Percentiles rank a stretch among this genome's conserved stretches.
Conservation (phyloP, 1,140 invertebrate genomes). For the Macrobrachium rosenbergii region DNA sequence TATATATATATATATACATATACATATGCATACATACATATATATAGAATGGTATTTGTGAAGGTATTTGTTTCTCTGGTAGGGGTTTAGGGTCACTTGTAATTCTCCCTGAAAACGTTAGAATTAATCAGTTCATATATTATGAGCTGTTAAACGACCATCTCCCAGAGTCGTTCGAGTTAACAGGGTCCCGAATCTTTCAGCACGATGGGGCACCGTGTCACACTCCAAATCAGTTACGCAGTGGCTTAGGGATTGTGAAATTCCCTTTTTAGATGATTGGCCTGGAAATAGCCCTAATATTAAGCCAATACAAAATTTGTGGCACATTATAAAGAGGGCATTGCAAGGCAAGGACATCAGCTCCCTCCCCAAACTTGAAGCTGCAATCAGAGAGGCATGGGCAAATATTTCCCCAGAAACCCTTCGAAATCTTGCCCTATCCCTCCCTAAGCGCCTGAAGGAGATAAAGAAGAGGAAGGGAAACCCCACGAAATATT, state of each 20-base stretch:
- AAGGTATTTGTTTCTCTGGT: no score
- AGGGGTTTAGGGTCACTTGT: no score
- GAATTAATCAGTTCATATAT: no score
- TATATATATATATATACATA: no score
- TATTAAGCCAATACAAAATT: slow-evolving; percentile 36
- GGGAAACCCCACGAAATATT: slow-evolving; percentile 18
- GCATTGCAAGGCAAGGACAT: slow-evolving; percentile 17
- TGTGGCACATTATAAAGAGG: slow-evolving; percentile 39
- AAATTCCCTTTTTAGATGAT: slow-evolving; percentile 1
- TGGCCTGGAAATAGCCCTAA: slow-evolving; percentile 26
- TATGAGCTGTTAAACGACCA: slow-evolving; percentile 29
- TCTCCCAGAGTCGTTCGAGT: slow-evolving; percentile 19
- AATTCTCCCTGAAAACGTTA: no score
- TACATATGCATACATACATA: no score
- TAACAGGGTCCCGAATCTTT: background rate
- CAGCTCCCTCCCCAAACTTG: slow-evolving; percentile 12
- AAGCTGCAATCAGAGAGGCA: slow-evolving; percentile 14
- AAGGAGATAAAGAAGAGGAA: slow-evolving; percentile 1
- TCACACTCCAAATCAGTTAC: slow-evolving; percentile 36
- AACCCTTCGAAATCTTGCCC: slow-evolving; percentile 6
- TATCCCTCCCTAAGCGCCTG: slow-evolving; percentile 4
- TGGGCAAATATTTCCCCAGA: slow-evolving; percentile 13
- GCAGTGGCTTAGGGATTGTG: slow-evolving; percentile 31
- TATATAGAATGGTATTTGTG: no score
- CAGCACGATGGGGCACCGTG: slow-evolving; percentile 24